phyloP scores from a whole-genome alignment of 2,113 vertebrate species.

The Chionodraco myersi region DNA sequence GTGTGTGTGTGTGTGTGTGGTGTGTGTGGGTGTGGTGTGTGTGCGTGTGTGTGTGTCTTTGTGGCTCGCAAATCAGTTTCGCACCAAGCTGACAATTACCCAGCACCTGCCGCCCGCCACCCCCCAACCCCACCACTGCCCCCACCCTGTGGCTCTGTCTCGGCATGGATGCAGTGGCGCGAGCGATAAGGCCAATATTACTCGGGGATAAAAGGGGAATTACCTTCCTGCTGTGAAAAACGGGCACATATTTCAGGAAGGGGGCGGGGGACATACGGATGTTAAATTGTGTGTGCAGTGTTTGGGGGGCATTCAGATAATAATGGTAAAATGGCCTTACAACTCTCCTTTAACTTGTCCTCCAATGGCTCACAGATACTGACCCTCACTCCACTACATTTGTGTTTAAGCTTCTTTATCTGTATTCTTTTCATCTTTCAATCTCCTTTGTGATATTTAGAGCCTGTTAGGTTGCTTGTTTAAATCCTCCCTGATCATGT shows the following conservation, averaged over 20 bases:
- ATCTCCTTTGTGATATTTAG: not conserved
- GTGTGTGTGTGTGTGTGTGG: not conserved
- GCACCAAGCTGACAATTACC: constrained; percentile 69
- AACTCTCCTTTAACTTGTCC: constrained; percentile 12
- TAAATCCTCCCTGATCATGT: not conserved
- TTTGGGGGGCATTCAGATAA: constrained; percentile 30
- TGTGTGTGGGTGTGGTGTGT: not conserved
- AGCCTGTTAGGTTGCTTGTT: not conserved
- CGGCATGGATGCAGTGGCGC: constrained; percentile 58
- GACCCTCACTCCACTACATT: not conserved
- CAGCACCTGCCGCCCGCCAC: constrained; percentile 43
- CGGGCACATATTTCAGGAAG: constrained; percentile 42
- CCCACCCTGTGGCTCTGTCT: constrained; percentile 44
- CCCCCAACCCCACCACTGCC: not conserved
- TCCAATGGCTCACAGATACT: constrained; percentile 6
- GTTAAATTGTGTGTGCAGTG: constrained; percentile 10
- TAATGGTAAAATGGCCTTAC: constrained; percentile 63
- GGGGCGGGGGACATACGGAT: not conserved
- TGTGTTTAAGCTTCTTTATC: not conserved
- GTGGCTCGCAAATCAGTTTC: constrained; percentile 76
- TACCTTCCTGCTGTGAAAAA: constrained; percentile 76
- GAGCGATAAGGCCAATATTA: constrained; percentile 78
- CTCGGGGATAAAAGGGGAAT: constrained; percentile 77
- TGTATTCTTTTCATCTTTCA: not conserved
- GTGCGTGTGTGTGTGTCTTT: not conserved